A percentile compares a stretch with the other conserved stretches of the same genome.
Conservation (phyloP, 2,113 vertebrate species). For the Pteruthius melanotis region DNA sequence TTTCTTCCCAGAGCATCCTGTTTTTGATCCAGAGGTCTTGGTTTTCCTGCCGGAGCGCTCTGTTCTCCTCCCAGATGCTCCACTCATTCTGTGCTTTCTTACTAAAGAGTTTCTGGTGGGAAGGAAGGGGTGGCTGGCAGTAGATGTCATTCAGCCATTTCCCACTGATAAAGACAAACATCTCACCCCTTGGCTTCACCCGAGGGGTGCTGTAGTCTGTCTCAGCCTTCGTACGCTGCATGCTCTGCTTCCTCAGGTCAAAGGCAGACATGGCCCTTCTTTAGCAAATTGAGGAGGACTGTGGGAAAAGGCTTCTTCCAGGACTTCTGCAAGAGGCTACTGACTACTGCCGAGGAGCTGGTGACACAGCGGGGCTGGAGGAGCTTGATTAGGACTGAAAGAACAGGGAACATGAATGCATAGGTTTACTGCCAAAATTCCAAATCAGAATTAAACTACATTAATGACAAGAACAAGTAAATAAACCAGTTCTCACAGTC, state of each 20-base stretch:
- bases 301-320: background rate
- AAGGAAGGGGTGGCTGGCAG: conserved; percentile 17
- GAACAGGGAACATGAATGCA: background rate
- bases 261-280: background rate
- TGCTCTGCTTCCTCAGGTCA: conserved; percentile 8
- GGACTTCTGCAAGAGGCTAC: background rate
- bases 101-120: conserved; percentile 2
- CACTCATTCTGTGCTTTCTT: conserved; percentile 43
- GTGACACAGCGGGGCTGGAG: background rate
- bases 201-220: background rate
- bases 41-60: conserved; percentile 63
- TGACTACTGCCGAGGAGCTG: background rate
- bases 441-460: background rate
- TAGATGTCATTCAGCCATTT: conserved; percentile 58
- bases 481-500: background rate
- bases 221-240: conserved; percentile 21
- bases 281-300: background rate
- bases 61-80: conserved; percentile 68
- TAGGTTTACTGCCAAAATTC: background rate
- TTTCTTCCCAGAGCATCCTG: conserved; percentile 65
- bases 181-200: conserved; percentile 54
- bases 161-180: conserved; percentile 59
- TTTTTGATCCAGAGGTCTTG: conserved; percentile 45
- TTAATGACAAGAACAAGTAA: background rate
- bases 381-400: background rate